Evolutionary conservation across 92 coral and sea anemone species (phyloP).

Genomic region (Blastomussa wellsi): DNA sequence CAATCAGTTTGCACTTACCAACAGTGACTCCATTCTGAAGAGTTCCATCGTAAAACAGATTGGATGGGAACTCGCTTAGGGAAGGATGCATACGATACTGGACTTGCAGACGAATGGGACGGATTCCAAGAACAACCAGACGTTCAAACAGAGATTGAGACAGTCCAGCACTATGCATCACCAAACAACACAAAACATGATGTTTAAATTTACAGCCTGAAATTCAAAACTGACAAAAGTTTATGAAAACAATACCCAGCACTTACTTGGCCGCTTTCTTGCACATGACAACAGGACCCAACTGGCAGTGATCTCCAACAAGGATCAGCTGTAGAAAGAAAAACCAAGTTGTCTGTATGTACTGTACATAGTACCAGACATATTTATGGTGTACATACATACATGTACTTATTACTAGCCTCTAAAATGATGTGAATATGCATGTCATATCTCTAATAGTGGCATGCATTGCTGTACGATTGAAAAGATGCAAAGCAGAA

Average conservation of each 20-base stretch:
- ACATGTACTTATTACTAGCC: neutral
- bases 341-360: neutral
- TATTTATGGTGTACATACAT: neutral
- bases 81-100: constrained; percentile 99
- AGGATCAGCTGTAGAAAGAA: constrained; percentile 73
- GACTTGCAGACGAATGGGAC: constrained; percentile 98
- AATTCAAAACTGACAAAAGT: neutral
- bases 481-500: neutral
- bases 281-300: constrained; percentile 99
- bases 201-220: neutral
- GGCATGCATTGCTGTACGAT: neutral
- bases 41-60: constrained; percentile 97
- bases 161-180: constrained; percentile 88
- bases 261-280: constrained; percentile 99
- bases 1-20: constrained; percentile 51
- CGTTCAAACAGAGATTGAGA: constrained; percentile 99
- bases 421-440: too few relatives aligned
- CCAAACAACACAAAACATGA: neutral
- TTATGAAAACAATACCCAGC: neutral
- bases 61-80: constrained; percentile 99
- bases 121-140: constrained; percentile 95
- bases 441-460: too few relatives aligned
- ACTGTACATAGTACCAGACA: neutral
- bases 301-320: constrained; percentile 99
- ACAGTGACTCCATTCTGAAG: constrained; percentile 98